Evolutionary conservation across 2,797 vertebrate genomes (phyloP).

Genomic region (Pyrocephalus nanus): DNA sequence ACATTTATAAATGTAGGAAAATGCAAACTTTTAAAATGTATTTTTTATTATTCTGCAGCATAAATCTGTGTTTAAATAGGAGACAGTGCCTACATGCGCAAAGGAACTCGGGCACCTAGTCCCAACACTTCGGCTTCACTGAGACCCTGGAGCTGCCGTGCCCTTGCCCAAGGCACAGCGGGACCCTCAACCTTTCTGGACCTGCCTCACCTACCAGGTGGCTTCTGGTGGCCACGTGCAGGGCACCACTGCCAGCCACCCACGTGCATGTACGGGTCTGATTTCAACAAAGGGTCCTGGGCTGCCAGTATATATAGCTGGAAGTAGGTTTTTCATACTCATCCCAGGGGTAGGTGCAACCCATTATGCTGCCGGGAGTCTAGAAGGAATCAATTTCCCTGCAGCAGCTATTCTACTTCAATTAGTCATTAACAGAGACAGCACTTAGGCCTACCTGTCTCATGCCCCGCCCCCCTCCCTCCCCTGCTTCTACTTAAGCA

Average conservation of each 20-base stretch:
- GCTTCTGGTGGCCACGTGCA: not conserved
- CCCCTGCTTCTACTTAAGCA: not conserved
- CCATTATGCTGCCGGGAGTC: not conserved
- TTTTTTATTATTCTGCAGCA: not conserved
- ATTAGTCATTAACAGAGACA: not conserved
- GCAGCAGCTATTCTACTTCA: not conserved
- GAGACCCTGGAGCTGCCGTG: not conserved
- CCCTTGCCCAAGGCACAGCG: not conserved
- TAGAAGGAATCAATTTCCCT: not conserved
- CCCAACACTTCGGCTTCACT: constrained; percentile 31
- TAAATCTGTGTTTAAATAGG: not conserved
- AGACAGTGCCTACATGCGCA: rapidly evolving
- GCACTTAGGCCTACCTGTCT: not conserved
- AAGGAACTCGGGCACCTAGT: not conserved
- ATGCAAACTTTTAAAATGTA: not conserved
- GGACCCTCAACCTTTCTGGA: constrained; percentile 37
- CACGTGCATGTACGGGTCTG: rapidly evolving
- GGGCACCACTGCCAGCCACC: not conserved
- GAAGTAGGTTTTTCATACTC: not conserved
- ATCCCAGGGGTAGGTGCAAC: not conserved
- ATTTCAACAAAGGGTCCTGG: not conserved
- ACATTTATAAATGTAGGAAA: not conserved
- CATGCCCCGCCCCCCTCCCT: not conserved
- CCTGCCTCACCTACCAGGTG: not conserved
- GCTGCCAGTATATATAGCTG: not conserved